Evolutionary conservation across 2,113 vertebrate species (phyloP).

Genomic region (Hyperoodon ampullatus): DNA sequence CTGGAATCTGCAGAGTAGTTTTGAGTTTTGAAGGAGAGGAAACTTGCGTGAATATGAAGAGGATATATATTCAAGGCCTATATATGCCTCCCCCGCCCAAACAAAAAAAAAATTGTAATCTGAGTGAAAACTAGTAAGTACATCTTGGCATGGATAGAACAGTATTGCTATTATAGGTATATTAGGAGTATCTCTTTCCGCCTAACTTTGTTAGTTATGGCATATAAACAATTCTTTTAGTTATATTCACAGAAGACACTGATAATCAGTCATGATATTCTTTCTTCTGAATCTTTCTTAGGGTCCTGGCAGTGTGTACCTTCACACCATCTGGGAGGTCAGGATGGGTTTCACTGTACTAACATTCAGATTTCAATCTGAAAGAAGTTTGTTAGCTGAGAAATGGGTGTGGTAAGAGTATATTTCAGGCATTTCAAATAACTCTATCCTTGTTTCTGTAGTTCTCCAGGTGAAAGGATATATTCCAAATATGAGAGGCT

Average conservation of each 20-base stretch:
- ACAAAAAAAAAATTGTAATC: not conserved
- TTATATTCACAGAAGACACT: not conserved
- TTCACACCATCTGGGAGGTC: not conserved
- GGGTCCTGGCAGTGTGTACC: not conserved
- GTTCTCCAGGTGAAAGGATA: not conserved
- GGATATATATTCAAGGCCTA: not conserved
- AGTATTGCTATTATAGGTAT: not conserved
- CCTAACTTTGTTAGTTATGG: not conserved
- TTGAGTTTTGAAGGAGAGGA: not conserved
- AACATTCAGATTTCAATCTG: not conserved
- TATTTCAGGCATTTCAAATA: not conserved
- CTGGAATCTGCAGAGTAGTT: not conserved
- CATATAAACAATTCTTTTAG: not conserved
- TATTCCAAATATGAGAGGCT: not conserved
- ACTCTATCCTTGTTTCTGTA: not conserved
- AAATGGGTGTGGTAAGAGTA: not conserved
- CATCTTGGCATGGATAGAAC: not conserved
- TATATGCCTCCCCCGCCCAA: accelerated
- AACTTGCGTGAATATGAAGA: not conserved
- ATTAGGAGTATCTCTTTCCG: not conserved
- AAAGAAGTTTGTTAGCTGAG: not conserved
- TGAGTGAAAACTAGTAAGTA: not conserved
- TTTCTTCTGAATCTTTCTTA: not conserved
- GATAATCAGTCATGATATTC: not conserved
- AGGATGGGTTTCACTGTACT: not conserved